A percentile compares a stretch with the other conserved stretches of the same genome.
These are phyloP conservation scores for Lasiommata megera DNA, from an alignment of 2,888 invertebrate genomes.

Conservation along the genomic window DNA sequence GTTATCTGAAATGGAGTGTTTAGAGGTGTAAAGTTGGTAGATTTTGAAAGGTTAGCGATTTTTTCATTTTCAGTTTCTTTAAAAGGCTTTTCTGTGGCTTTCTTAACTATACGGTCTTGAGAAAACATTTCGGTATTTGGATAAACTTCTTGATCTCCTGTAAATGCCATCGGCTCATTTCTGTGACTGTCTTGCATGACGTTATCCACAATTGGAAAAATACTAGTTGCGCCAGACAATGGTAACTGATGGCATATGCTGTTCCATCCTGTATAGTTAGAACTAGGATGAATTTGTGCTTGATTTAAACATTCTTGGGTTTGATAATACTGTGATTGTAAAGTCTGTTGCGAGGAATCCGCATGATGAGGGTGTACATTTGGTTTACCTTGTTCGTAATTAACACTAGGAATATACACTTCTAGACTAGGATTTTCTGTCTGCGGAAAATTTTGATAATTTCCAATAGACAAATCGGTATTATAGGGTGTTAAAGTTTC, in stretches of 20 bases:
- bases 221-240: not conserved
- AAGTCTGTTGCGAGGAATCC: not conserved
- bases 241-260: not conserved
- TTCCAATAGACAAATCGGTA: not conserved
- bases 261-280: constrained; percentile 14
- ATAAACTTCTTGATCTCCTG: not conserved
- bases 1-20: not conserved
- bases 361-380: constrained; percentile 13
- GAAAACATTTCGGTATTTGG: not conserved
- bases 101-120: not conserved
- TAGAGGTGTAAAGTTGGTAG: not conserved
- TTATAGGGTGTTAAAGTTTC: constrained; percentile 26
- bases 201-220: not conserved
- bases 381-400: constrained; percentile 3
- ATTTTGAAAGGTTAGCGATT: not conserved
- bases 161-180: not conserved
- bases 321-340: constrained; percentile 18
- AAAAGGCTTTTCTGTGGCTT: not conserved
- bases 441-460: constrained; percentile 20
- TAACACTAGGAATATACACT: constrained; percentile 28
- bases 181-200: not conserved
- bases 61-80: not conserved
- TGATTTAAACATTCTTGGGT: constrained; percentile 15
- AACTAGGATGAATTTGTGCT: constrained; percentile 9
- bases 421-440: constrained; percentile 30